Evolutionary conservation across 2,888 invertebrate species (phyloP), one percentile per base, ranked within the genome.

Genomic region (Andrena marginata): DNA sequence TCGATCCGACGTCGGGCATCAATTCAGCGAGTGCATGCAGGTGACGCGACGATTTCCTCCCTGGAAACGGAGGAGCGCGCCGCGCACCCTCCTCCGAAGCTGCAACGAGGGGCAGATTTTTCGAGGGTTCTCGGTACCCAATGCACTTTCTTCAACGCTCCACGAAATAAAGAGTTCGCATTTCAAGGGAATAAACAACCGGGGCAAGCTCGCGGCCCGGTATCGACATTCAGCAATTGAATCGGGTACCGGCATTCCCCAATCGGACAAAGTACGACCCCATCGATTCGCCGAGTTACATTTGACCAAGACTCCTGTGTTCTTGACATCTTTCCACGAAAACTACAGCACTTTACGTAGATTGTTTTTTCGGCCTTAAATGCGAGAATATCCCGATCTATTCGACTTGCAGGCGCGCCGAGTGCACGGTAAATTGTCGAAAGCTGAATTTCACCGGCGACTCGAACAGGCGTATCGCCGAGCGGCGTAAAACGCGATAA

Each of bases 1-100:
- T 77, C 87, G 87, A 86, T 79, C 76, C 82, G 62, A 80, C 78
- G 82, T 72, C 74, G 85, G 65, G 87, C 85, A 87, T 85, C 85
- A 85, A 85, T 87, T 85, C 72, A 54, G 69, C 35, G 75, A 76
- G 51, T 70, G 84, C 82, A 63, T 84, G 86, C 82, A 79, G 75
- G 75, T 79, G 84, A 82, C 84, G 84, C 84, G 72, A 74, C 71
- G 69, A 81, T 84, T 84, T 75, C 67, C 60, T 63, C 60, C 70
- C 51, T 31, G 20, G 20, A 54, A 80, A 80, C 73, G 60, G 49
- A 69, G 69, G 65, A 73, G 74, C 64, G 74, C 64, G 10, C 0
- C 51, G 16, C 13, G 26, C 29, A 0, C 20, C 48, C 56, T 16
- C 56, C 8, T 16, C 29, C 42, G 33, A 49, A n/a, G 48, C 33